Conservation (phyloP, 2,888 invertebrate genomes). For the Machimus atricapillus region DNA sequence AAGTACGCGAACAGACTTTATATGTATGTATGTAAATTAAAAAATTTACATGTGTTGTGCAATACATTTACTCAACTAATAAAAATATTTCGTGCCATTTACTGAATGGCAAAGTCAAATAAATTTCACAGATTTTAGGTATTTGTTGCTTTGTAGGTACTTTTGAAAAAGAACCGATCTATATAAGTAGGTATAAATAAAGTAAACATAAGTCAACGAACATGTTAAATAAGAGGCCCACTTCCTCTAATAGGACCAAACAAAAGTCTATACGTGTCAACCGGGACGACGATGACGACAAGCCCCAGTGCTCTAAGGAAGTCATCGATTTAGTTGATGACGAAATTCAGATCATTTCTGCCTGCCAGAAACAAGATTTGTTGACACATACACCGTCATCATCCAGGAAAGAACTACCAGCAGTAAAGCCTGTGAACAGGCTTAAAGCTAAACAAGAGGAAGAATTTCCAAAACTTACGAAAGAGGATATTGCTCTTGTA, state of each 20-base stretch:
- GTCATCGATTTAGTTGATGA: constrained; percentile 52
- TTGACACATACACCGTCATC: constrained; percentile 55
- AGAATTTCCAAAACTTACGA: constrained; percentile 70
- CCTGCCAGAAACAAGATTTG: constrained; percentile 61
- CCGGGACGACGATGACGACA: constrained; percentile 48
- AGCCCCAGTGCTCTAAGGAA: constrained; percentile 49
- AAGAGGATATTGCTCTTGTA: constrained; percentile 70
- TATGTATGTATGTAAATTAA: no score
- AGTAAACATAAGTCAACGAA: neutral
- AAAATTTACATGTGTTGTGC: no score
- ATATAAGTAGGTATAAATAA: no score
- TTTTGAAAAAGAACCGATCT: no score
- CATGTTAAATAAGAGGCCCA: neutral
- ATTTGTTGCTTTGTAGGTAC: no score
- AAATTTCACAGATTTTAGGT: no score
- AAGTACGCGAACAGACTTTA: no score
- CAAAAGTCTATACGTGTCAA: neutral
- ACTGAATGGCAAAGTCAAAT: no score
- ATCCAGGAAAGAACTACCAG: constrained; percentile 56
- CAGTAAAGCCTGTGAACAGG: constrained; percentile 64
- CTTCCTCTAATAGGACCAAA: neutral
- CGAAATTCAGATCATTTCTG: constrained; percentile 43
- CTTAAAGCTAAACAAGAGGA: constrained; percentile 66
- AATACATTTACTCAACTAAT: no score
- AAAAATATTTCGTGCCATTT: no score